Percentiles rank a stretch among this genome's conserved stretches.
Evolutionary conservation across 2,797 vertebrate species (phyloP).

Genomic region (Pteropus rufus): DNA sequence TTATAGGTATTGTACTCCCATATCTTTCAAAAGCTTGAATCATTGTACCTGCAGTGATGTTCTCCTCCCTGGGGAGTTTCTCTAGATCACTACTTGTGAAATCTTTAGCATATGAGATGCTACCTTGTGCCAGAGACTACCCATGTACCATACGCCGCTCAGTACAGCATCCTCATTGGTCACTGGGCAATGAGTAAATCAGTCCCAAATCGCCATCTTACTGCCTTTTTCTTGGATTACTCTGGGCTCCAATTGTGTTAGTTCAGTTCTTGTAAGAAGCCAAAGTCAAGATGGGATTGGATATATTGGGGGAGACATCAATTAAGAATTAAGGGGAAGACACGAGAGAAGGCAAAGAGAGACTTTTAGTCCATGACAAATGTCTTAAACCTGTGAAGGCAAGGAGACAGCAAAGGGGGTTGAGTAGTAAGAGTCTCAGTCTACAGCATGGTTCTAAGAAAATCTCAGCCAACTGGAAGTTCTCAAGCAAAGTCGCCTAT

Average conservation of each 20-base stretch:
- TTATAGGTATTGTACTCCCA: not conserved
- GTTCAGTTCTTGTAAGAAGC: not conserved
- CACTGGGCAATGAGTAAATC: not conserved
- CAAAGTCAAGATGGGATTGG: not conserved
- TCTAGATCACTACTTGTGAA: not conserved
- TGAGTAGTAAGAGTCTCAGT: not conserved
- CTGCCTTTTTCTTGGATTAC: not conserved
- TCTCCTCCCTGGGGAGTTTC: not conserved
- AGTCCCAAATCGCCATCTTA: not conserved
- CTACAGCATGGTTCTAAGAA: not conserved
- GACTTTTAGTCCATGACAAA: not conserved
- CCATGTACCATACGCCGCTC: no score
- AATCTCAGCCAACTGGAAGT: not conserved
- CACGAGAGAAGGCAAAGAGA: not conserved
- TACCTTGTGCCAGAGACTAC: not conserved
- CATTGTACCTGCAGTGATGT: not conserved
- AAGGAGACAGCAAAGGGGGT: not conserved
- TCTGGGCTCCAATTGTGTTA: not conserved
- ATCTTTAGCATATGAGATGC: not conserved
- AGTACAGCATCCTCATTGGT: not conserved
- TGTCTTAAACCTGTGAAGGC: not conserved
- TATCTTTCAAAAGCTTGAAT: not conserved
- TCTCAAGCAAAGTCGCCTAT: not conserved
- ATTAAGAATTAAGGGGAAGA: not conserved
- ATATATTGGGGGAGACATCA: not conserved